Base-by-base conservation (phyloP, 2,113 vertebrate species). In the Ctenomys sociabilis region DNA sequence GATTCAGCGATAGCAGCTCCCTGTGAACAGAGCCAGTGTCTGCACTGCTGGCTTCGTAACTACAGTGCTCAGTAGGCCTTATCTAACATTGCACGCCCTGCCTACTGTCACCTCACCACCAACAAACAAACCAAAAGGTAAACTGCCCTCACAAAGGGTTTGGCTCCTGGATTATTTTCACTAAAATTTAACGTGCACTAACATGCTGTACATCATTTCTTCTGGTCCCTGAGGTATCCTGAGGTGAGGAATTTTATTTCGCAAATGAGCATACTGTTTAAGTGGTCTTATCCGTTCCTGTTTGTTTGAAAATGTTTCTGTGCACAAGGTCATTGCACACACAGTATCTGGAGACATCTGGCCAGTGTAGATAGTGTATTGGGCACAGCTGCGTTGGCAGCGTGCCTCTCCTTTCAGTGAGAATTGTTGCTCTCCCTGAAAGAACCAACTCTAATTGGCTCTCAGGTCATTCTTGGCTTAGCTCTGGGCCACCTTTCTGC, bases 211-310 rank as follows among this genome's bases (percentile, higher is more conserved):
- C 80, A 3, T 86, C 68, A 37, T 83, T 83, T 89, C 66, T 86
- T 88, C 24, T 22, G 86, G 87, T 83, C 87, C 49, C 63, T 73
- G 68, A 54, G 22, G 10, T 68, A 24, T 32, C 61, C 37, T 57
- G n/a, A 81, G 49, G 43, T 85, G 13, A 90, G 75, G 81, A 52
- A 64, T 92, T 91, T 57, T 63, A 59, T 95, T 89, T 96, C 45
- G 30, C 78, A 87, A 75, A 21, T n/a, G 64, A 40, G 2, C 10
- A 7, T 22, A 4, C 87, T 87, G 0, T 75, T 59, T 32, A 70
- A 78, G 26, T 77, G 59, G 17, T 64, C 80, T 75, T 57, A 12
- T 11, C 40, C 52, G 68, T 45, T 85, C 21, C 22, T 12, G 57
- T 63, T 52, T 54, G 12, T 28, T 9, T 2, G 57, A 40, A 94